Base-by-base conservation (phyloP, 2,113 vertebrate species). In the Ibidorhyncha struthersii region DNA sequence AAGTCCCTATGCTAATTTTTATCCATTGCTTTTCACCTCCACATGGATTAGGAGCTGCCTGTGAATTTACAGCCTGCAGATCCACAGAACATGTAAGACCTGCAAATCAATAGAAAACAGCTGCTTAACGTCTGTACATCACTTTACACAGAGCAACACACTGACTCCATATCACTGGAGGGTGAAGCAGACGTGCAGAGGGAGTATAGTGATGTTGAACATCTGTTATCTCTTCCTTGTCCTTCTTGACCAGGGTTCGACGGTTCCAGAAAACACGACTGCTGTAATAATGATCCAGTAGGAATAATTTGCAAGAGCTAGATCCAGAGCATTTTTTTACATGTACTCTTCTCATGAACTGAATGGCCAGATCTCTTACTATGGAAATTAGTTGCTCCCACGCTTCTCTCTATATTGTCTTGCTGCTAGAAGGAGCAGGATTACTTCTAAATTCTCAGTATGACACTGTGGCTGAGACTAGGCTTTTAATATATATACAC, bases 91-190 rank as follows among this genome's bases (percentile, higher is more conserved):
- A 20, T 7, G 18, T 66, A 94, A 74, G 59, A 82, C 38, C 23
- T 66, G 27, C 10, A 84, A 70, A 87, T 78, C 5, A 2, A 63
- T 38, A 76, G 25, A 70, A 93, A 73, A 16, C 45, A 96, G 18
- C 26, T 58, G 25, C 40, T 93, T 52, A 77, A 12, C 63, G 58
- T 86, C 40, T 9, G 30, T 58, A 25, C 50, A 49, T 71, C n/a
- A 38, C 25, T 21, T n/a, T 34, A 7, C 43, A n/a, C 29, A 84
- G 62, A 76, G n/a, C 20, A 40, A 43, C 36, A 53, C 12, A 23
- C 2, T 5, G 53, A 40, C 0, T 0, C 8, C 29, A 26, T 14
- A 14, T 26, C 38, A 14, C 14, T 9, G 10, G 6, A 5, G 13
- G 5, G 3, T 81, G 36, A 78, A 56, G 30, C 29, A 87, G 41